Conservation (phyloP, 2,113 vertebrate genomes). For the Epinephelus cyanopodus region DNA sequence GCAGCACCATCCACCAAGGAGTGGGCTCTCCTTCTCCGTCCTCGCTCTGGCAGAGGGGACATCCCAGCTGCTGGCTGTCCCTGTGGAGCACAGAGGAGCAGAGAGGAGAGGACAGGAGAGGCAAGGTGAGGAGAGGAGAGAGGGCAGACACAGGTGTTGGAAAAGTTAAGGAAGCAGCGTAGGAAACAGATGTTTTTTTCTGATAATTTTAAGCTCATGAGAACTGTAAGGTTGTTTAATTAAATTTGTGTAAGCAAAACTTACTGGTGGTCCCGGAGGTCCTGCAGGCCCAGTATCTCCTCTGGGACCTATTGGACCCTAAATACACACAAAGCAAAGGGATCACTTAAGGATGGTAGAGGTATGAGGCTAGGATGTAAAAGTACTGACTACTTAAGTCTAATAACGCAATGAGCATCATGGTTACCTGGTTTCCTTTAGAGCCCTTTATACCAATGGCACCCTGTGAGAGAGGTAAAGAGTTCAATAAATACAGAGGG, state of each 20-base stretch:
- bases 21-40: constrained; percentile 86
- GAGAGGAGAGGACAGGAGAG: background rate
- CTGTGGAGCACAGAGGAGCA: constrained; percentile 41
- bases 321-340: constrained; percentile 7
- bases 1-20: constrained; percentile 85
- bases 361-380: background rate
- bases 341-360: background rate
- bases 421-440: constrained; percentile 82
- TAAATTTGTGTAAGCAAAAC: constrained; percentile 63
- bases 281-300: constrained; percentile 92
- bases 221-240: background rate
- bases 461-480: constrained; percentile 71
- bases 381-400: background rate
- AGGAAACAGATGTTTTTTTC: background rate
- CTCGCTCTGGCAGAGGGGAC: constrained; percentile 78
- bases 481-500: background rate
- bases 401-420: background rate
- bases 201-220: background rate
- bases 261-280: constrained; percentile 92
- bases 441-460: constrained; percentile 79
- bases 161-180: background rate
- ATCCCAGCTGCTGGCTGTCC: constrained; percentile 63
- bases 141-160: background rate
- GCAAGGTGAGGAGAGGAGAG: background rate
- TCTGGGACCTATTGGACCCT: constrained; percentile 94